Percentiles rank a stretch among this genome's conserved stretches.
Conservation (phyloP, 2,888 invertebrate species). For the Dione vanillae region DNA sequence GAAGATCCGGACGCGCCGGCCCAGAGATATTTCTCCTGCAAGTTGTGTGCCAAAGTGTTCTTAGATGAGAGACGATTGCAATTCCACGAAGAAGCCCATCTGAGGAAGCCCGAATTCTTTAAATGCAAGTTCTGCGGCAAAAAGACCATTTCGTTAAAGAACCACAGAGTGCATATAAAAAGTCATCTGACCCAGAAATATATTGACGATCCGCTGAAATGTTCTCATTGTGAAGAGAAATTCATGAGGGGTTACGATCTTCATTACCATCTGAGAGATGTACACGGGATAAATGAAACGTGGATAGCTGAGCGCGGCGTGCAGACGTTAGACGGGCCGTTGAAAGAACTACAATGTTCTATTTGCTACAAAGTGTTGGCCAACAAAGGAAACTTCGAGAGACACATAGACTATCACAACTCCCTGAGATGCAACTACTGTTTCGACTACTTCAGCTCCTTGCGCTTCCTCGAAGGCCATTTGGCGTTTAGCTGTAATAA, state of each 20-base stretch:
- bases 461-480: constrained; percentile 77
- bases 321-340: constrained; percentile 63
- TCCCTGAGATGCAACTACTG: constrained; percentile 79
- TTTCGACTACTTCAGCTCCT: constrained; percentile 74
- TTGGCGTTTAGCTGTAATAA: constrained; percentile 75
- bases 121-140: constrained; percentile 80
- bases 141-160: constrained; percentile 71
- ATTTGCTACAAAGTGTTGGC: constrained; percentile 76
- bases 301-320: constrained; percentile 74
- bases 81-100: constrained; percentile 70
- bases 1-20: constrained; percentile 76
- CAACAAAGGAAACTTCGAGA: constrained; percentile 77
- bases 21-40: constrained; percentile 70
- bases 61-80: constrained; percentile 67
- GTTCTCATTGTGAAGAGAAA: constrained; percentile 70
- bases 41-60: constrained; percentile 77
- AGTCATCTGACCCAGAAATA: constrained; percentile 72
- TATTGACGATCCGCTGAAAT: constrained; percentile 71
- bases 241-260: constrained; percentile 74
- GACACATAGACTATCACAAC: constrained; percentile 81
- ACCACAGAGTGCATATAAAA: constrained; percentile 74
- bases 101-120: constrained; percentile 73
- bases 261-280: constrained; percentile 74
- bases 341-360: constrained; percentile 77
- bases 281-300: constrained; percentile 70